Percentiles rank a stretch among this genome's conserved stretches.
phyloP scores from a whole-genome alignment of 2,797 vertebrate genomes.

The Galaxias olidus region DNA sequence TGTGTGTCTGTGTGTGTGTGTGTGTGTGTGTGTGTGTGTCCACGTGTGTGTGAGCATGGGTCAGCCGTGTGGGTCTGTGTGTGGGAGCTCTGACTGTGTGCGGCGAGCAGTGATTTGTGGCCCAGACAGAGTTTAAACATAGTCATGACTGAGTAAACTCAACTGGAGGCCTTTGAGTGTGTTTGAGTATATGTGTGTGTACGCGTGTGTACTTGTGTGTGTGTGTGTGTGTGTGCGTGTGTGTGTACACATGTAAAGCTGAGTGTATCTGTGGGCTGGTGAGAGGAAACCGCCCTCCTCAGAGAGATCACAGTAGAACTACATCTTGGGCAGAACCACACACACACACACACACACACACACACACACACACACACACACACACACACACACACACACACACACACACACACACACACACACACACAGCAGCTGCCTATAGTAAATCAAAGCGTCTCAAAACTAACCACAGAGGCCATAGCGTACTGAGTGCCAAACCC shows the following conservation, averaged over 20 bases:
- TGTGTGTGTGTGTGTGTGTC: not conserved
- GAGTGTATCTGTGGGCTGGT: constrained; percentile 15
- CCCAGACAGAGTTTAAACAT: constrained; percentile 40
- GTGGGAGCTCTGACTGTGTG: constrained; percentile 18
- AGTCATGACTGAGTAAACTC: constrained; percentile 44
- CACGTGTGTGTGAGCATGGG: not conserved
- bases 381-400: constrained; percentile 19
- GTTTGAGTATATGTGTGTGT: not conserved
- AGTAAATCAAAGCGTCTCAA: constrained; percentile 44
- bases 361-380: constrained; percentile 23
- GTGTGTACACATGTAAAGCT: constrained; percentile 36
- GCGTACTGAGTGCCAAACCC: constrained; percentile 49
- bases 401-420: constrained; percentile 9
- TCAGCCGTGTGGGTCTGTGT: constrained; percentile 6
- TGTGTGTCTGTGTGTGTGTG: constrained; percentile 8
- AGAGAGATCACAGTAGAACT: constrained; percentile 24
- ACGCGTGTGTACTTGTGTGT: not conserved
- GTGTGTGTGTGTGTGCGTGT: constrained; percentile 8
- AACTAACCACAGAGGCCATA: constrained; percentile 50
- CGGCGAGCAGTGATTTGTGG: constrained; percentile 24
- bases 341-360: not conserved
- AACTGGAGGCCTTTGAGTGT: constrained; percentile 3
- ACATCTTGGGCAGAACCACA: not conserved
- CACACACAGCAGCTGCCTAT: constrained; percentile 22
- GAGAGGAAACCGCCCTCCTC: constrained; percentile 36